Conservation (phyloP, 1,140 invertebrate species). For the Pararge aegeria region DNA sequence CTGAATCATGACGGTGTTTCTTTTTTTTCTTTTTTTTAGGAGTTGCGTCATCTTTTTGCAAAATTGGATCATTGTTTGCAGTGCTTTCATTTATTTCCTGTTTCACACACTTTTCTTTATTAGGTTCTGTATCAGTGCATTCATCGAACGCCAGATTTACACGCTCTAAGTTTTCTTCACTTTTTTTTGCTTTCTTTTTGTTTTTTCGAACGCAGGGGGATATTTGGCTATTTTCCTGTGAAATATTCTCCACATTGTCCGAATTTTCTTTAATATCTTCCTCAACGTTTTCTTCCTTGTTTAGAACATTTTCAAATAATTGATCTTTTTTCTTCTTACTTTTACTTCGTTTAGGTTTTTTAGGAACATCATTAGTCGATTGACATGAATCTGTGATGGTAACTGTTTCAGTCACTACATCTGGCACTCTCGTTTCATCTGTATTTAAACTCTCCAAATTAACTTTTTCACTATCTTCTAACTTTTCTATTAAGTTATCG, state of each 20-base stretch:
- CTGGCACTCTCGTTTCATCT: slow-evolving; percentile 33
- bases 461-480: background rate
- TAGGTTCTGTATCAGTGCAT: background rate
- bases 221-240: slow-evolving; percentile 19
- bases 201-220: slow-evolving; percentile 37
- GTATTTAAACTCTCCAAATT: slow-evolving; percentile 30
- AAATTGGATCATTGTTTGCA: slow-evolving; percentile 11
- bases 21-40: slow-evolving; percentile 68
- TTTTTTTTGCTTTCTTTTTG: slow-evolving; percentile 43
- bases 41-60: slow-evolving; percentile 32
- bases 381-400: slow-evolving; percentile 25
- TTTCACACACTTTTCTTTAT: background rate
- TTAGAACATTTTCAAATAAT: slow-evolving; percentile 7
- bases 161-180: slow-evolving; percentile 15
- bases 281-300: background rate
- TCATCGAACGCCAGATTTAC: slow-evolving; percentile 9
- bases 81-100: slow-evolving; percentile 12
- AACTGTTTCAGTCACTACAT: slow-evolving; percentile 38
- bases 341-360: slow-evolving; percentile 68
- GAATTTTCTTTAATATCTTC: background rate
- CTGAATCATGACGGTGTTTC: slow-evolving; percentile 56
- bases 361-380: slow-evolving; percentile 39
- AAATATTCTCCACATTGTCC: slow-evolving; percentile 23
- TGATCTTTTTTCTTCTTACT: slow-evolving; percentile 58
- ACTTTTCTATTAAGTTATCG: slow-evolving; percentile 19